These are phyloP conservation scores for Ylistrum balloti DNA, from an alignment of 1,140 invertebrate genomes.

Conservation along the genomic window DNA sequence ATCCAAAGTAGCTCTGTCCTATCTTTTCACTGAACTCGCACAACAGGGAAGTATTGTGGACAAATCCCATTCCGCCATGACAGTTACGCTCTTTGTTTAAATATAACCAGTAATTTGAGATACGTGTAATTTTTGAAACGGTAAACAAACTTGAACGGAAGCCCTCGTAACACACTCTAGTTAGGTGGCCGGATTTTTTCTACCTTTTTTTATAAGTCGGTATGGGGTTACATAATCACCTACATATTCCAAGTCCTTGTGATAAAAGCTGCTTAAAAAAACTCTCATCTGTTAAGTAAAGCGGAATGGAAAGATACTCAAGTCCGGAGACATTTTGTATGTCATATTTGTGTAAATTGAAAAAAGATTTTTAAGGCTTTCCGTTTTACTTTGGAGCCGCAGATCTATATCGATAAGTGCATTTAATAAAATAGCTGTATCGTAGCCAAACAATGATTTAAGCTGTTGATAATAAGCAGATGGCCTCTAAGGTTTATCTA, in stretches of 20 bases:
- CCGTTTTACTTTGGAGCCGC: no score
- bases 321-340: no score
- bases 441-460: no score
- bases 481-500: no score
- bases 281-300: neutral
- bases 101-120: conserved; percentile 27
- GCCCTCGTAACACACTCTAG: neutral
- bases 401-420: neutral
- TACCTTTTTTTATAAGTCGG: neutral
- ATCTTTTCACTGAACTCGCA: neutral
- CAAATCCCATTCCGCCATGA: neutral
- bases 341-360: no score
- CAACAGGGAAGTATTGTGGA: conserved; percentile 13
- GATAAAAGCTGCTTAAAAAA: neutral
- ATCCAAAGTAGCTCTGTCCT: neutral
- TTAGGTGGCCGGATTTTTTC: neutral
- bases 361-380: no score
- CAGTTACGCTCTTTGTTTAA: neutral
- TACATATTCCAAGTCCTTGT: neutral
- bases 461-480: no score
- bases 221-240: neutral
- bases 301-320: neutral
- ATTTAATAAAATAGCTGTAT: neutral
- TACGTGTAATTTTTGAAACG: neutral
- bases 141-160: conserved; percentile 28